Base-by-base conservation (phyloP, 2,797 vertebrate species). In the Enteromius unitaeniatus region DNA sequence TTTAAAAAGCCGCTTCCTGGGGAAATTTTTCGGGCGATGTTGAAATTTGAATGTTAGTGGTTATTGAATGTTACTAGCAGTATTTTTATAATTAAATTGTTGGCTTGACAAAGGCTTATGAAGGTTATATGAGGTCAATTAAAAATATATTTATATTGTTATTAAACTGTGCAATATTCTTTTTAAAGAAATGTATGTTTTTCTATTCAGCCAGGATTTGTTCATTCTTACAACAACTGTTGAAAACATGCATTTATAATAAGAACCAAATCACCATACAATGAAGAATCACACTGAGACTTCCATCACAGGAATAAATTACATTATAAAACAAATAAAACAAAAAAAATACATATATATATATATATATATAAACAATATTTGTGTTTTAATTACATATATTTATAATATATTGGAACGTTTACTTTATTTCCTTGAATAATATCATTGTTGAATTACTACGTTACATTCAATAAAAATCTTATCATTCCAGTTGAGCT, bases 1-100 rank as follows among this genome's bases (percentile, higher is more conserved):
- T 65, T 78, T 78, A 64, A 65, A 47, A 13, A 49, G 42, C 6
- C 6, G 45, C 78, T 47, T 55, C 73, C 76, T 64, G 40, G 11
- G 40, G 42, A 42, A 49, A 6, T 23, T 47, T 45, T 62, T 6
- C 11, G 8, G 60, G 14, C 14, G 45, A 31, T n/a, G 40, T 17
- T 28, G 11, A 13, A 58, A 76, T 76, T 76, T 17, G 21, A 76
- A 58, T 23, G 31, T 21, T 64, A 7, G 13, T 23, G 3, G 55
- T 58, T 23, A 58, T 13, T 26, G 55, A 58, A 23, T 55, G 21
- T 55, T 58, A 58, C 21, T 23, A 23, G 49, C 7, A 19, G 17
- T 51, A 6, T 17, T 51, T 51, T 51, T 51, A 17, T 6, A 51
- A 19, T 51, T 51, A 6, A 51, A 51, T 51, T 19, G 49, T 51